phyloP scores from a whole-genome alignment of 2,888 invertebrate species.

The Ceratothoa steindachneri region DNA sequence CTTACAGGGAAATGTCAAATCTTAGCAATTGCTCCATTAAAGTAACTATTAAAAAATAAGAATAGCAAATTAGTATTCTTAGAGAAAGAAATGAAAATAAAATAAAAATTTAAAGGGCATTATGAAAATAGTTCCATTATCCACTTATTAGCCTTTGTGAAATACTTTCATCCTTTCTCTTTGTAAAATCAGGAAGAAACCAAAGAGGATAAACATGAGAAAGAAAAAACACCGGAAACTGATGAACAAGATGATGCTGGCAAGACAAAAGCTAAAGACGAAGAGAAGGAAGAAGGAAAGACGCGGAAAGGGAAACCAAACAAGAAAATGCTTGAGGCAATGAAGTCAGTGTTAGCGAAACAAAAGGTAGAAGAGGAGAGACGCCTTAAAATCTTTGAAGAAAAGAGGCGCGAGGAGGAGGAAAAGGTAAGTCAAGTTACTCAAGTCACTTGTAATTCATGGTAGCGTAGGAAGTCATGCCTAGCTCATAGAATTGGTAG shows the following conservation, averaged over 20 bases:
- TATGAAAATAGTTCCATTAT: no score
- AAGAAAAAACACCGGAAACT: slow-evolving; percentile 17
- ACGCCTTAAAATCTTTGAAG: slow-evolving; percentile 69
- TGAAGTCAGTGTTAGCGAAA: slow-evolving; percentile 86
- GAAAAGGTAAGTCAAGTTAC: slow-evolving; percentile 56
- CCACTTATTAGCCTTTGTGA: no score
- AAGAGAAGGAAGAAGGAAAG: slow-evolving; percentile 52
- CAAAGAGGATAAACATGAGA: slow-evolving; percentile 10
- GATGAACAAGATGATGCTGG: slow-evolving; percentile 37
- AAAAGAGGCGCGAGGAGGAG: slow-evolving; percentile 68
- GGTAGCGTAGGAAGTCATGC: no score
- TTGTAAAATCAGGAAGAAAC: no score
- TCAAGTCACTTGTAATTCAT: no score
- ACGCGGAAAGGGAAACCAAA: slow-evolving; percentile 64
- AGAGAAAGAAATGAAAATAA: no score
- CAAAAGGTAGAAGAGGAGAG: slow-evolving; percentile 85
- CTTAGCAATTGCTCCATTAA: no score
- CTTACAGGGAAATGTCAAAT: no score
- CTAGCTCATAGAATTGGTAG: no score
- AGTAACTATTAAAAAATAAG: no score
- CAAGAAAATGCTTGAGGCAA: slow-evolving; percentile 79
- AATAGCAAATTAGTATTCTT: no score
- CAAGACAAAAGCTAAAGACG: slow-evolving; percentile 51
- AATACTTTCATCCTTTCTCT: not conserved
- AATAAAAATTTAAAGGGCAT: no score